Percentiles rank a stretch among this genome's conserved stretches.
phyloP scores from a whole-genome alignment of 2,888 invertebrate species.

The Arctia plantaginis region DNA sequence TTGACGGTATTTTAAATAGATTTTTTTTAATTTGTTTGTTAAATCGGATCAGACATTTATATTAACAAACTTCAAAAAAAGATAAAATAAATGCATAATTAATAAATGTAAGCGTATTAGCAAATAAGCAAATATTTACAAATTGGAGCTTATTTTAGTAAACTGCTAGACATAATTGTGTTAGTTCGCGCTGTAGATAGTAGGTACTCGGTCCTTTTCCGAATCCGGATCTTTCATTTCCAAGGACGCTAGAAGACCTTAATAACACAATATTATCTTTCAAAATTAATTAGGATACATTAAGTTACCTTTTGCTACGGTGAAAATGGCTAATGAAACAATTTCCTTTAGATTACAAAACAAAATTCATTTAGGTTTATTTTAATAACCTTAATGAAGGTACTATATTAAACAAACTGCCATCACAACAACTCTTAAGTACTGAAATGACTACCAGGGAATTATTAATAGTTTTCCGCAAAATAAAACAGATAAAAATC shows the following conservation, averaged over 20 bases:
- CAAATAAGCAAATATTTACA: background rate
- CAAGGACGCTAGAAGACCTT: background rate
- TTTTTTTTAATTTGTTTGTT: too few species aligned
- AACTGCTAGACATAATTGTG: background rate
- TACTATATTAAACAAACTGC: background rate
- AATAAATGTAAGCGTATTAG: too few species aligned
- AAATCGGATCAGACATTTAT: too few species aligned
- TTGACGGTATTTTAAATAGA: too few species aligned
- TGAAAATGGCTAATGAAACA: background rate
- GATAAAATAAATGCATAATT: too few species aligned
- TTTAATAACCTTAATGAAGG: background rate
- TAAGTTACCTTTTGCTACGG: background rate
- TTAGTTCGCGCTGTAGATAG: background rate
- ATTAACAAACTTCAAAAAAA: too few species aligned
- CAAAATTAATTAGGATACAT: background rate
- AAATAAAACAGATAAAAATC: background rate
- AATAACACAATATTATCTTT: background rate
- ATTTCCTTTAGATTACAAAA: background rate
- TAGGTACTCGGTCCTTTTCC: background rate
- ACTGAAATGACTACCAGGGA: background rate
- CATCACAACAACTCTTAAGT: background rate
- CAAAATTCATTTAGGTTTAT: background rate
- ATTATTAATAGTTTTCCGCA: constrained; percentile 12
- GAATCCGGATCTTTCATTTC: background rate
- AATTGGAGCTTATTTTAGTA: background rate